A percentile compares a stretch with the other conserved stretches of the same genome.
These are phyloP conservation scores for Eupithecia subumbrata DNA, from an alignment of 2,888 invertebrate species.

Conservation along the genomic window DNA sequence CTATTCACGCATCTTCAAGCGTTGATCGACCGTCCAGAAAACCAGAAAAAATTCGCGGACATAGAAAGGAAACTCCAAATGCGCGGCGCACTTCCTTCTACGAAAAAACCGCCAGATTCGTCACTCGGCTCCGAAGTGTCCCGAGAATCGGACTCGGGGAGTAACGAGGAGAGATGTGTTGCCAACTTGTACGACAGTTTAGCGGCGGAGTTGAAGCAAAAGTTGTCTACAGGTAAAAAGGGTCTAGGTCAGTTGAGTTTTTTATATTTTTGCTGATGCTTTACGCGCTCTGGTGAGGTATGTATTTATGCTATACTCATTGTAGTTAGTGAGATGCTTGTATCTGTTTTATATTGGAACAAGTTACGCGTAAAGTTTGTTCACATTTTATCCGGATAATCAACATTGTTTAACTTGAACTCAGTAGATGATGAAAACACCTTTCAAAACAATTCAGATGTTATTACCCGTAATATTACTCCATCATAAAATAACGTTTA, in stretches of 20 bases:
- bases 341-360: not conserved
- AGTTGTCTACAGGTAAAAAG: conserved; percentile 84
- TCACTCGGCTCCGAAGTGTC: conserved; percentile 90
- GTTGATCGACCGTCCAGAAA: conserved; percentile 91
- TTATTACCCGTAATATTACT: not conserved
- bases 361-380: not conserved
- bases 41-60: conserved; percentile 92
- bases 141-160: conserved; percentile 88
- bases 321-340: conserved; percentile 1
- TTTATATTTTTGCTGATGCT: conserved; percentile 59
- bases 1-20: conserved; percentile 93
- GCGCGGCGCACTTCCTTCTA: conserved; percentile 83
- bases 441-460: not conserved
- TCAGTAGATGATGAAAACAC: not conserved
- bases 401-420: not conserved
- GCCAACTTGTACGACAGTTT: conserved; percentile 94
- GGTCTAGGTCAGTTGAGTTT: conserved; percentile 77
- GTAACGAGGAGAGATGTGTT: conserved; percentile 87
- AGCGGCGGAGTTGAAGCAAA: conserved; percentile 92
- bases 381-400: not conserved
- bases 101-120: conserved; percentile 88
- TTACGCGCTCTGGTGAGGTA: conserved; percentile 46
- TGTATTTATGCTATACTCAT: conserved; percentile 39
- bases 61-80: conserved; percentile 86
- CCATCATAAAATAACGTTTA: not conserved